These are phyloP conservation scores for Oxyura jamaicensis DNA, from an alignment of 2,113 vertebrate genomes.

Conservation along the genomic window DNA sequence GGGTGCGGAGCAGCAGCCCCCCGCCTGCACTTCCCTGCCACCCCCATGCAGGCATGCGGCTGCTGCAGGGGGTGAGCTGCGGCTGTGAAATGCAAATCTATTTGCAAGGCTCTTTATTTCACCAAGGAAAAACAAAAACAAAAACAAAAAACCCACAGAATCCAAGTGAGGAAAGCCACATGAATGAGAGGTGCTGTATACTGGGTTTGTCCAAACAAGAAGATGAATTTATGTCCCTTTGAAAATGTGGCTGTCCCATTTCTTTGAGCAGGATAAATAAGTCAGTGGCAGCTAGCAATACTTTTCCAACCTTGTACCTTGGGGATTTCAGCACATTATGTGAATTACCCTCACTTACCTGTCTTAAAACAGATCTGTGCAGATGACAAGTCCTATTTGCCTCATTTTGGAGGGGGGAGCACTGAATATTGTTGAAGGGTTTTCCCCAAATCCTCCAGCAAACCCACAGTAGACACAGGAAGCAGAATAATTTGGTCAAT, in stretches of 20 bases:
- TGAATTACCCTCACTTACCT: not conserved
- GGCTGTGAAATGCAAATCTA: not conserved
- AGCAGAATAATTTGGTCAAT: not conserved
- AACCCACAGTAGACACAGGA: not conserved
- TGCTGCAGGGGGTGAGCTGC: not conserved
- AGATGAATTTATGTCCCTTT: not conserved
- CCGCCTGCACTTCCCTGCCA: not conserved
- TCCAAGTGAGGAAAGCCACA: not conserved
- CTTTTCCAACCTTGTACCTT: not conserved
- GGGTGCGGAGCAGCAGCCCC: not conserved
- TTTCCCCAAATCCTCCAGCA: not conserved
- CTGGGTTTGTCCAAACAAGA: not conserved
- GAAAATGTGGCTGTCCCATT: not conserved
- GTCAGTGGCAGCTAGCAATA: not conserved
- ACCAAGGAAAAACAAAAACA: not conserved
- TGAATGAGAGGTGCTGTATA: not conserved
- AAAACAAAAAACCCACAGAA: not conserved
- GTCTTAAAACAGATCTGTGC: not conserved
- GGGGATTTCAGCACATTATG: not conserved
- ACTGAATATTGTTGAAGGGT: not conserved
- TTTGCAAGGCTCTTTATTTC: not conserved
- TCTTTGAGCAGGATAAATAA: slow-evolving; percentile 1
- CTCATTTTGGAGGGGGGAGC: not conserved
- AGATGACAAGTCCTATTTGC: not conserved
- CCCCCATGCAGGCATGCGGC: not conserved